A percentile compares a stretch with the other conserved stretches of the same genome.
Conservation (phyloP, 1,140 invertebrate species). For the Drosophila melanica region DNA sequence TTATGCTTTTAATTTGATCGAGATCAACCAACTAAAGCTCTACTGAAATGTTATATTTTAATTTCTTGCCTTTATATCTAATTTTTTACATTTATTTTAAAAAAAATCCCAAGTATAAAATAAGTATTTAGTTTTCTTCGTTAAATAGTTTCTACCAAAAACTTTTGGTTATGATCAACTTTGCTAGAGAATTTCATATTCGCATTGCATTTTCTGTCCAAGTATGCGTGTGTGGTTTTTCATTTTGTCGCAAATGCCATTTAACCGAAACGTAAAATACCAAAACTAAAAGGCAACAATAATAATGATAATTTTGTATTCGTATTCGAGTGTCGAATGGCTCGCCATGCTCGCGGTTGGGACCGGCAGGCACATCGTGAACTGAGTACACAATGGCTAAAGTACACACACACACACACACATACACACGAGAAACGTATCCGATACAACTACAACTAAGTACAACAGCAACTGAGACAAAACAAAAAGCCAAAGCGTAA, state of each 20-base stretch:
- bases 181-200: conserved; percentile 21
- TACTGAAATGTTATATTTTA: neutral
- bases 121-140: neutral
- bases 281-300: conserved; percentile 39
- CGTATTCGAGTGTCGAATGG: conserved; percentile 6
- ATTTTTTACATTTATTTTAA: neutral
- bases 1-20: too few species aligned
- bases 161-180: neutral
- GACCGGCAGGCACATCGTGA: conserved; percentile 60
- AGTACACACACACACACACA: conserved; percentile 61
- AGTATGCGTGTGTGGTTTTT: conserved; percentile 16
- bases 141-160: neutral
- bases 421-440: conserved; percentile 8
- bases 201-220: conserved; percentile 7
- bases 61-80: neutral
- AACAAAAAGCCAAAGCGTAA: conserved; percentile 2
- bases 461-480: conserved; percentile 17
- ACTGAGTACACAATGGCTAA: conserved; percentile 80
- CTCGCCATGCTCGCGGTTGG: conserved; percentile 50
- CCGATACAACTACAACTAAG: conserved; percentile 9
- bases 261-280: conserved; percentile 42
- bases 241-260: conserved; percentile 47
- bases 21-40: too few species aligned
- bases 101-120: neutral
- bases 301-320: conserved; percentile 54